Conservation (phyloP, 1,140 invertebrate species). For the Sogatella furcifera region DNA sequence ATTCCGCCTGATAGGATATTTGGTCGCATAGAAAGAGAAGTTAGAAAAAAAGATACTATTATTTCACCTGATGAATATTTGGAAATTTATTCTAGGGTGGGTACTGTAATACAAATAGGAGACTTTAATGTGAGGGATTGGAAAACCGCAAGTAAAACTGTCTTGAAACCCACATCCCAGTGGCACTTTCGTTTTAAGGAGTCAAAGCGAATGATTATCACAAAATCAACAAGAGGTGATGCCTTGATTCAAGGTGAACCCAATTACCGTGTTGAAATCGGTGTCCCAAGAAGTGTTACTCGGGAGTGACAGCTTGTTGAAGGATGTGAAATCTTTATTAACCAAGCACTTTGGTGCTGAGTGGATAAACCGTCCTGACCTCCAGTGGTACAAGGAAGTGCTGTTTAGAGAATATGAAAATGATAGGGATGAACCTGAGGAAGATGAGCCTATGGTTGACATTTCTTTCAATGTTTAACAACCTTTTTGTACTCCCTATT, state of each 20-base stretch:
- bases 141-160: conserved; percentile 4
- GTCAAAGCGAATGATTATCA: conserved; percentile 16
- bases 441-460: not conserved
- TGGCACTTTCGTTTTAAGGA: conserved; percentile 18
- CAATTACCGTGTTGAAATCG: not conserved
- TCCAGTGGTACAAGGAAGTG: no score
- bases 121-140: conserved; percentile 8
- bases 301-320: not conserved
- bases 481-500: no score
- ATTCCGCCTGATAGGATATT: conserved; percentile 28
- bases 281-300: not conserved
- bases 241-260: conserved; percentile 13
- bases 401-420: not conserved
- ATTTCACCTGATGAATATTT: conserved; percentile 10
- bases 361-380: not conserved
- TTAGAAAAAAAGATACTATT: conserved; percentile 23
- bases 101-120: conserved; percentile 11
- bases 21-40: conserved; percentile 24
- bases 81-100: conserved; percentile 14
- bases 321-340: conserved; percentile 8
- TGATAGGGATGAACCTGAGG: not conserved
- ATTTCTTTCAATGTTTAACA: not conserved
- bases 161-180: not conserved
- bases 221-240: conserved; percentile 5
- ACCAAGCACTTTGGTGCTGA: conserved; percentile 12